Percentiles rank a stretch among this genome's conserved stretches.
Conservation (phyloP, 2,797 vertebrate species). For the Garrulus glandarius region DNA sequence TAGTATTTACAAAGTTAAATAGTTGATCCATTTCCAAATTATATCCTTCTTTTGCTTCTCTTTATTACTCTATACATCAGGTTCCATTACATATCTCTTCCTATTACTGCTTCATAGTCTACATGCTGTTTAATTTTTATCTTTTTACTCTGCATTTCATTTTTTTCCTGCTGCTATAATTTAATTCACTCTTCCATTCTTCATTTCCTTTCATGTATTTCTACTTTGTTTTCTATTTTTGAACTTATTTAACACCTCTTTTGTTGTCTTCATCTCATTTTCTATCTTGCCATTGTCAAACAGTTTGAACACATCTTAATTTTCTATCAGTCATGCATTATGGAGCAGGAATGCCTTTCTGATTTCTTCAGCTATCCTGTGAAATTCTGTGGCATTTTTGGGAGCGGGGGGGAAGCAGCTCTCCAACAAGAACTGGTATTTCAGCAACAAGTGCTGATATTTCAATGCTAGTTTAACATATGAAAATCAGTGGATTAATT, state of each 20-base stretch:
- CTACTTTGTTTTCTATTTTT: background rate
- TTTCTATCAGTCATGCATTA: background rate
- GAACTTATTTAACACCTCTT: background rate
- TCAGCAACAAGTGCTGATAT: background rate
- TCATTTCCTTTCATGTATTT: background rate
- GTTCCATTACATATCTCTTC: background rate
- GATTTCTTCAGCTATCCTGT: background rate
- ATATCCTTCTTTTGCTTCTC: background rate
- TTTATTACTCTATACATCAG: background rate
- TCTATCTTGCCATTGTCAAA: background rate
- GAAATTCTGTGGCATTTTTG: background rate
- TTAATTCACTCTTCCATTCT: background rate
- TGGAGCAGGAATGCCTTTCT: background rate
- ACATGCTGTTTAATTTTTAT: background rate
- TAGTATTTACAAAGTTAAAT: background rate
- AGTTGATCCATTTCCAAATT: background rate
- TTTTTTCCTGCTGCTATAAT: background rate
- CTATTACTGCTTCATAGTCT: background rate
- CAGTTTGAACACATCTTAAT: background rate
- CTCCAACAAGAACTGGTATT: background rate
- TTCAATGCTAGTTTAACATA: background rate
- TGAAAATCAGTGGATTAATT: background rate
- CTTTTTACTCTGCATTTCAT: background rate
- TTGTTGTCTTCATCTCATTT: background rate
- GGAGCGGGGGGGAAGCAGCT: accelerated